These are phyloP conservation scores for Chesias legatella DNA, from an alignment of 2,888 invertebrate species.

Conservation along the genomic window DNA sequence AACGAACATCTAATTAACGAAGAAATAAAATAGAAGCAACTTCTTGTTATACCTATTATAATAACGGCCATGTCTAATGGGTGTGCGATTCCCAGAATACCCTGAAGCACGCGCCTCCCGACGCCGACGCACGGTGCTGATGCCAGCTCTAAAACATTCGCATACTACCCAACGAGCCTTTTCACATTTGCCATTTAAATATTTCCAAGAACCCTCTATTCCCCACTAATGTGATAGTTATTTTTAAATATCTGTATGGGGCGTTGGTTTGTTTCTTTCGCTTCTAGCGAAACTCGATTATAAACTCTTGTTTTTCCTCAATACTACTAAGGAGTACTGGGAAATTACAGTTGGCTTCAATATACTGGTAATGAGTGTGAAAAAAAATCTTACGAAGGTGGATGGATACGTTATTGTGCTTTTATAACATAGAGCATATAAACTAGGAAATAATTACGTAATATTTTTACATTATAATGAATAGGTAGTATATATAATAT, in stretches of 20 bases:
- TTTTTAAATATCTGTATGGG: conserved; percentile 37
- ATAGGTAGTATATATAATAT: too few relatives aligned
- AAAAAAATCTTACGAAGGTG: conserved; percentile 16
- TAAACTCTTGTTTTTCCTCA: conserved; percentile 36
- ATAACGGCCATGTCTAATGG: conserved; percentile 49
- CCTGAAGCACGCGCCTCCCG: conserved; percentile 62
- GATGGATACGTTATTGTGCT: too few relatives aligned
- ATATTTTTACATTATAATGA: too few relatives aligned
- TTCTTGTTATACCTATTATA: conserved; percentile 26
- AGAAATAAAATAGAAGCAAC: conserved; percentile 7
- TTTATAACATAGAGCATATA: too few relatives aligned
- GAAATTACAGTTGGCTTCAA: conserved; percentile 32
- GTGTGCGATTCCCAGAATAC: conserved; percentile 64
- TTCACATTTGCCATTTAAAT: conserved; percentile 64
- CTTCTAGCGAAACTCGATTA: conserved; percentile 35
- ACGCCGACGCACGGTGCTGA: conserved; percentile 36
- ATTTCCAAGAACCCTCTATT: conserved; percentile 59
- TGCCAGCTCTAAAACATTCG: conserved; percentile 30
- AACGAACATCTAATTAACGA: conserved; percentile 5
- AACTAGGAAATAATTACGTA: too few relatives aligned
- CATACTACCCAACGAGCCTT: conserved; percentile 41
- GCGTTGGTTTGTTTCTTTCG: conserved; percentile 32
- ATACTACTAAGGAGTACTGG: conserved; percentile 34
- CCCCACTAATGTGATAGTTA: conserved; percentile 41
- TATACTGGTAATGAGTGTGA: conserved; percentile 23